A percentile compares a stretch with the other conserved stretches of the same genome.
These are phyloP conservation scores for Tanaodytes sp. DNA, from an alignment of 2,888 invertebrate genomes.

Conservation along the genomic window DNA sequence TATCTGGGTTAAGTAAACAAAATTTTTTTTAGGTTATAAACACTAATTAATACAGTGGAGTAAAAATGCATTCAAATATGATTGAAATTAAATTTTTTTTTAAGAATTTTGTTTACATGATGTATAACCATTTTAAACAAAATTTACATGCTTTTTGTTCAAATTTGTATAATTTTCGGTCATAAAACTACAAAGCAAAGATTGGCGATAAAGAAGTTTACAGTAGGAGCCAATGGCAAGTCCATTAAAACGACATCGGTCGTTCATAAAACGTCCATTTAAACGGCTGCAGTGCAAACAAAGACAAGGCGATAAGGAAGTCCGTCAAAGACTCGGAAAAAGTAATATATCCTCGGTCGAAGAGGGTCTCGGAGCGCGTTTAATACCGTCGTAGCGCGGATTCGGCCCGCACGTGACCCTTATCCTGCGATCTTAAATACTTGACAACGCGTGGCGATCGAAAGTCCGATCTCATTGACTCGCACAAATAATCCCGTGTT, in stretches of 20 bases:
- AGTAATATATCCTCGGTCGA: conserved; percentile 64
- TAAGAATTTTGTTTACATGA: too few relatives aligned
- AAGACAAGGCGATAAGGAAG: conserved; percentile 45
- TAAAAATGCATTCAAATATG: too few relatives aligned
- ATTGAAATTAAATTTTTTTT: too few relatives aligned
- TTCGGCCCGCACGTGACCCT: conserved; percentile 66
- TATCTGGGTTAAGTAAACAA: too few relatives aligned
- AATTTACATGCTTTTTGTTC: too few relatives aligned
- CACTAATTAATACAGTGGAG: too few relatives aligned
- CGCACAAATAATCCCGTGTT: conserved; percentile 60
- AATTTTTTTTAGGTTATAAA: too few relatives aligned
- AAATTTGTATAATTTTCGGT: too few relatives aligned
- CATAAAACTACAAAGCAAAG: too few relatives aligned
- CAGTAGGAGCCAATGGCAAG: conserved; percentile 36
- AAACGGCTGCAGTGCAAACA: conserved; percentile 46
- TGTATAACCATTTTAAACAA: too few relatives aligned
- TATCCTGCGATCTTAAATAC: conserved; percentile 70
- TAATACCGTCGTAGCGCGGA: conserved; percentile 59
- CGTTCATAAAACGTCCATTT: conserved; percentile 40
- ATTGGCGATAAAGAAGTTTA: conserved; percentile 39
- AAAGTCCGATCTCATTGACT: conserved; percentile 64
- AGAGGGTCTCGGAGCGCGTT: conserved; percentile 36
- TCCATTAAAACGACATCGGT: conserved; percentile 48
- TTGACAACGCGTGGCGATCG: conserved; percentile 65
- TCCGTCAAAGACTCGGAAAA: conserved; percentile 62